A percentile compares a stretch with the other conserved stretches of the same genome.
Evolutionary conservation across 2,113 vertebrate genomes (phyloP).

Genomic region (Platichthys flesus): DNA sequence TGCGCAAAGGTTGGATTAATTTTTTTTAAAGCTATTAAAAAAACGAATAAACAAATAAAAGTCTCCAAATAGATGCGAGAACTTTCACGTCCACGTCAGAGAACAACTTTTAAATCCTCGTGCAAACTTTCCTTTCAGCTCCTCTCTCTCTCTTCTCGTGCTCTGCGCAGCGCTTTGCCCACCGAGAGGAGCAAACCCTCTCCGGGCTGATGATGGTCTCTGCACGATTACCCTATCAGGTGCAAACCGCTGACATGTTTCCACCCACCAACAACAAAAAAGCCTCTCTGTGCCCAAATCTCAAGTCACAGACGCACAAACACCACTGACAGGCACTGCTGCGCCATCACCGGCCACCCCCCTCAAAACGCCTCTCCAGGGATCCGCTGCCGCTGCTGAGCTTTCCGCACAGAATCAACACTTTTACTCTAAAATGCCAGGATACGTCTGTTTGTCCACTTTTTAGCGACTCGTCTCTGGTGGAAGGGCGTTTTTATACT

Average conservation of each 20-base stretch:
- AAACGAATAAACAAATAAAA: background rate
- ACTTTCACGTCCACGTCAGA: too few species aligned
- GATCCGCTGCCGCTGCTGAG: conserved; percentile 48
- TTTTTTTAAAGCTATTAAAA: background rate
- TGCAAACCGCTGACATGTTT: conserved; percentile 87
- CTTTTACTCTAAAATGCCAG: conserved; percentile 20
- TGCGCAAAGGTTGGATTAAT: background rate
- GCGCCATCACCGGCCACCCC: conserved; percentile 63
- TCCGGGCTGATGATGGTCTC: conserved; percentile 73
- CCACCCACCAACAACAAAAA: conserved; percentile 84
- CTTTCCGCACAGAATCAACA: conserved; percentile 13
- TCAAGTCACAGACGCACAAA: conserved; percentile 78
- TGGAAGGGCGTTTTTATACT: conserved; percentile 19
- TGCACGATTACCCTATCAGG: conserved; percentile 85
- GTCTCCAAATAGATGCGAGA: background rate
- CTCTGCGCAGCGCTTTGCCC: conserved; percentile 51
- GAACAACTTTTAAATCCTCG: too few species aligned
- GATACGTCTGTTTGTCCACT: conserved; percentile 47
- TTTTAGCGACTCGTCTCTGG: conserved; percentile 27
- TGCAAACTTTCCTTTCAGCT: background rate
- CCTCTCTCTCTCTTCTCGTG: conserved; percentile 2
- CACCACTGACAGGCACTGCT: conserved; percentile 76
- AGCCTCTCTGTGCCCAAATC: conserved; percentile 82
- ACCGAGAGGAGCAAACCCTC: conserved; percentile 49
- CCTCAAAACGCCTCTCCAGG: conserved; percentile 48